These are phyloP conservation scores for Chloropsis hardwickii DNA, from an alignment of 2,113 vertebrate genomes.

Conservation along the genomic window DNA sequence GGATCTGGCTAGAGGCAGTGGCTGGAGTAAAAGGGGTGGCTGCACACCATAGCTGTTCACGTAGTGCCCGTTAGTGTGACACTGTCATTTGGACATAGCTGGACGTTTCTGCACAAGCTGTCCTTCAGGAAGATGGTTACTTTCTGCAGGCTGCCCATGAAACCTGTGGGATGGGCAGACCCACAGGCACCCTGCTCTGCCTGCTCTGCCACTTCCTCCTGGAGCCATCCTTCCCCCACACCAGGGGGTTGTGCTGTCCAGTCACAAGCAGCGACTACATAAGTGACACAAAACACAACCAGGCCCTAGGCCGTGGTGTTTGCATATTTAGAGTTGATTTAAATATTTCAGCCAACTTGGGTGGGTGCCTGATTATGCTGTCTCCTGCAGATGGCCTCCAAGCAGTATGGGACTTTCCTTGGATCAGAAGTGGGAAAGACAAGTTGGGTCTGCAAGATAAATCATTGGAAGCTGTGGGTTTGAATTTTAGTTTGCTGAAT, in stretches of 20 bases:
- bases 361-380: background rate
- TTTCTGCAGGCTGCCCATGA: background rate
- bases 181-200: background rate
- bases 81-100: accelerated
- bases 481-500: background rate
- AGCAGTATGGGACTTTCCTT: background rate
- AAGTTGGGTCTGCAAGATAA: background rate
- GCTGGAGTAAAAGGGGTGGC: background rate
- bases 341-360: background rate
- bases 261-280: background rate
- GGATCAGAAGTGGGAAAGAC: background rate
- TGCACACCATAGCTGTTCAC: background rate
- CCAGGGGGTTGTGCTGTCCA: too few species aligned
- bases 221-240: background rate
- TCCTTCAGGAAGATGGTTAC: background rate
- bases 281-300: background rate
- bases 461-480: background rate
- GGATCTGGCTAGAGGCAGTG: background rate
- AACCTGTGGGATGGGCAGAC: background rate
- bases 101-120: background rate
- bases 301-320: background rate
- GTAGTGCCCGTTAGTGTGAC: too few species aligned
- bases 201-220: background rate
- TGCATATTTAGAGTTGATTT: background rate
- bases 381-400: background rate